Evolutionary conservation across 2,888 invertebrate species (phyloP).

Genomic region (Netelia fuscicornis): DNA sequence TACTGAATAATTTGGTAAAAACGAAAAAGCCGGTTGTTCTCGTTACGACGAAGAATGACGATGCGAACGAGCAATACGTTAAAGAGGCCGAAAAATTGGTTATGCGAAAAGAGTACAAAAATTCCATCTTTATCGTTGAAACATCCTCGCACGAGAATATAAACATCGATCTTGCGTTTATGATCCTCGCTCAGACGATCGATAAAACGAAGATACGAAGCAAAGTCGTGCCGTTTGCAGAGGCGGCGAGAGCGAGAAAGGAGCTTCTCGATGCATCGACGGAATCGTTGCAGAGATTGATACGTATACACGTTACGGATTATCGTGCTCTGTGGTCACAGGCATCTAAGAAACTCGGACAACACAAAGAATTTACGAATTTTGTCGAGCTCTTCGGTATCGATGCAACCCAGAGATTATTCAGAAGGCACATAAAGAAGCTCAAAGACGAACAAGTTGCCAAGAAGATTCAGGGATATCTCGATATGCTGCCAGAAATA

Average conservation of each 20-base stretch:
- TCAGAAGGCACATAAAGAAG: constrained; percentile 92
- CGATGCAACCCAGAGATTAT: constrained; percentile 92
- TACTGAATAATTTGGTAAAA: constrained; percentile 94
- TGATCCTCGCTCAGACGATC: constrained; percentile 95
- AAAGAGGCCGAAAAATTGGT: constrained; percentile 96
- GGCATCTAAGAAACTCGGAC: constrained; percentile 93
- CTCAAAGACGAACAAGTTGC: constrained; percentile 93
- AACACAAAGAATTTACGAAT: constrained; percentile 95
- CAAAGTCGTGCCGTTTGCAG: constrained; percentile 91
- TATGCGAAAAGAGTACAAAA: constrained; percentile 96
- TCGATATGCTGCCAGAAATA: constrained; percentile 91
- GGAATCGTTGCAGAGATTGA: constrained; percentile 95
- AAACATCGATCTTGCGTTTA: constrained; percentile 96
- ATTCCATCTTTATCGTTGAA: constrained; percentile 95
- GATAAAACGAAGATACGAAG: constrained; percentile 94
- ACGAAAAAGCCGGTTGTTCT: constrained; percentile 98
- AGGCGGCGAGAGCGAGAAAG: constrained; percentile 94
- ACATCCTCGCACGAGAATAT: constrained; percentile 98
- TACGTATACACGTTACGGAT: constrained; percentile 93
- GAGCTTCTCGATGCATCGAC: constrained; percentile 96
- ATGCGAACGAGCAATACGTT: constrained; percentile 94
- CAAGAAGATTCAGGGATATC: constrained; percentile 91
- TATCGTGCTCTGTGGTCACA: constrained; percentile 95
- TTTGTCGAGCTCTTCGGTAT: constrained; percentile 96
- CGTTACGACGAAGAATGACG: constrained; percentile 98